A percentile compares a stretch with the other conserved stretches of the same genome.
Evolutionary conservation across 2,113 vertebrate genomes (phyloP).

Genomic region (Melanotaenia duboulayi): DNA sequence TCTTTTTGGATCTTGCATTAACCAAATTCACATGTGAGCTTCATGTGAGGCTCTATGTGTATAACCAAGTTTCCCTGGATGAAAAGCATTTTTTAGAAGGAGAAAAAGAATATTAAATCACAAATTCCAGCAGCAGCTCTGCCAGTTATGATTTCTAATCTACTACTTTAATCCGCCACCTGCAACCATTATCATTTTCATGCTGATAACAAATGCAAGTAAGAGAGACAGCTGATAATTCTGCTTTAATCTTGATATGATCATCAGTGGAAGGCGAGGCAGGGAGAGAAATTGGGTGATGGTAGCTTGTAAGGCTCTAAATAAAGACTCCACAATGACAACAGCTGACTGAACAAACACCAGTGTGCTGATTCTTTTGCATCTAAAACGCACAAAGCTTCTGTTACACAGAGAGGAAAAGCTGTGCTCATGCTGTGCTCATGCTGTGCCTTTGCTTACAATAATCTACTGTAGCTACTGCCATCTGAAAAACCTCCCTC

Average conservation of each 20-base stretch:
- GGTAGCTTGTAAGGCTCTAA: neutral
- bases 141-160: neutral
- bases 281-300: slow-evolving; percentile 18
- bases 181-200: slow-evolving; percentile 14
- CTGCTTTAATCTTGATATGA: slow-evolving; percentile 33
- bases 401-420: slow-evolving; percentile 32
- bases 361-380: slow-evolving; percentile 19
- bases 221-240: slow-evolving; percentile 18
- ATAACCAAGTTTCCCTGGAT: neutral
- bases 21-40: slow-evolving; percentile 7
- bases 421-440: slow-evolving; percentile 10
- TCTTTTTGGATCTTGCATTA: slow-evolving; percentile 15
- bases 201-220: slow-evolving; percentile 30
- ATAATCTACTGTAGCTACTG: slow-evolving; percentile 1
- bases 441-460: slow-evolving; percentile 4
- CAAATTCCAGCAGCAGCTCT: neutral
- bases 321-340: slow-evolving; percentile 33
- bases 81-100: neutral
- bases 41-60: neutral
- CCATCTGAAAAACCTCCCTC: neutral
- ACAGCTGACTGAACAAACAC: slow-evolving; percentile 38
- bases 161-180: slow-evolving; percentile 3
- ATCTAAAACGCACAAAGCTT: slow-evolving; percentile 18
- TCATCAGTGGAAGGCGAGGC: slow-evolving; percentile 35
- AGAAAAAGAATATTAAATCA: neutral